Evolutionary conservation across 2,888 invertebrate species (phyloP).

Genomic region (Cacoxenus indagator): DNA sequence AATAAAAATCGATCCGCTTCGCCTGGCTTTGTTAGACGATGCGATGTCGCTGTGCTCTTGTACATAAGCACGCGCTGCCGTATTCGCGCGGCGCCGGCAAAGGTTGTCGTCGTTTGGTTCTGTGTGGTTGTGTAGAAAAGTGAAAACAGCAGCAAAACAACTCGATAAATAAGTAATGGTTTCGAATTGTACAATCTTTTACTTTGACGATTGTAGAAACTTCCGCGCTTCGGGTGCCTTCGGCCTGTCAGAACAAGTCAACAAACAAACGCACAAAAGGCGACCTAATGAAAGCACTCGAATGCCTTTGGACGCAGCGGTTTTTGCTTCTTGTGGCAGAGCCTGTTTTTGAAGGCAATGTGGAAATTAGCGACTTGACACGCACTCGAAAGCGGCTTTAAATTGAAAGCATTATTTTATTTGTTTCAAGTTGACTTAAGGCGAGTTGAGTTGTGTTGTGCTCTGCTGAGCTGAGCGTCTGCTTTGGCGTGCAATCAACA

Average conservation of each 20-base stretch:
- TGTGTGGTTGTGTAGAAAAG: neutral
- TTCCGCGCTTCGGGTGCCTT: too few species aligned
- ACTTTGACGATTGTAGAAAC: too few species aligned
- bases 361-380: constrained; percentile 14
- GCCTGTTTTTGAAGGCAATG: constrained; percentile 12
- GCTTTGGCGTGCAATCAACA: constrained; percentile 1
- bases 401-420: neutral
- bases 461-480: too few species aligned
- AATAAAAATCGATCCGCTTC: constrained; percentile 10
- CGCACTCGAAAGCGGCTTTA: constrained; percentile 6
- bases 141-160: neutral
- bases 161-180: neutral
- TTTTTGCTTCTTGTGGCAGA: too few species aligned
- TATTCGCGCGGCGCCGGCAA: neutral
- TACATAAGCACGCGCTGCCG: neutral
- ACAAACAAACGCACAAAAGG: too few species aligned
- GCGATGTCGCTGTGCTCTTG: neutral
- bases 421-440: neutral
- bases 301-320: too few species aligned
- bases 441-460: constrained; percentile 1
- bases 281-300: too few species aligned
- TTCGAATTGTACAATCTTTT: neutral
- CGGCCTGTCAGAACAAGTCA: too few species aligned
- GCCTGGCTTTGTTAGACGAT: neutral
- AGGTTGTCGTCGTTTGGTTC: neutral